Conservation (phyloP, 2,113 vertebrate species). For the Tauraco erythrolophus region DNA sequence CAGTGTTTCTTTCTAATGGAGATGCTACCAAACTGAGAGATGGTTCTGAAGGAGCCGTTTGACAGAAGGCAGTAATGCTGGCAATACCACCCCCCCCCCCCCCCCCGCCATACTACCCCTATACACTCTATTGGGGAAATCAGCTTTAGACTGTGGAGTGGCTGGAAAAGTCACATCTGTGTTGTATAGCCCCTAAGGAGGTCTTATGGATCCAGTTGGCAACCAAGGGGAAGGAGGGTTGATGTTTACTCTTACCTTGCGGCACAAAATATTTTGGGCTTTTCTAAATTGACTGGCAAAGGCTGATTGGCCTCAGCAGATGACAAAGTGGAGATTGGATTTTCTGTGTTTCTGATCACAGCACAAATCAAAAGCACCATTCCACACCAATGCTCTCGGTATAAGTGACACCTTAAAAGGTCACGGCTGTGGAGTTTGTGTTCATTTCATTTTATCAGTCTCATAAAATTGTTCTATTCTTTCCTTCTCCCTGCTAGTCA, state of each 20-base stretch:
- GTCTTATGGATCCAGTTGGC: neutral
- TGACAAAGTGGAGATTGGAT: slow-evolving; percentile 9
- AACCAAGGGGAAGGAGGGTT: neutral
- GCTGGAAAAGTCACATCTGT: neutral
- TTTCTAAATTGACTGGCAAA: slow-evolving; percentile 1
- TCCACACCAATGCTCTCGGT: neutral
- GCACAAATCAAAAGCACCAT: slow-evolving; percentile 28
- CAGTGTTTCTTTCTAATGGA: neutral
- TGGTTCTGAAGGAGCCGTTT: neutral
- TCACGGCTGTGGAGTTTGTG: slow-evolving; percentile 21
- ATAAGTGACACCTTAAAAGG: slow-evolving; percentile 54
- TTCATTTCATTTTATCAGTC: slow-evolving; percentile 9
- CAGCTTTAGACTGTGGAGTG: neutral
- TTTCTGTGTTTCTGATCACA: slow-evolving; percentile 31
- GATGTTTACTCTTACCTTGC: neutral
- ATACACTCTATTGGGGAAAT: accelerated
- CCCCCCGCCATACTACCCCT: neutral
- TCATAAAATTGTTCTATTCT: slow-evolving; percentile 24
- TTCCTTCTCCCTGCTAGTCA: neutral
- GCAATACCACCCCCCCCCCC: too few species aligned
- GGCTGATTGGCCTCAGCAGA: neutral
- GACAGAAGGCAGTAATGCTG: neutral
- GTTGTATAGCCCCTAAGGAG: neutral
- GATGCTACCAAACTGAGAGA: neutral
- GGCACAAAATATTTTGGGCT: neutral